These are phyloP conservation scores for Anser cygnoides DNA, from an alignment of 2,113 vertebrate genomes.

Conservation along the genomic window DNA sequence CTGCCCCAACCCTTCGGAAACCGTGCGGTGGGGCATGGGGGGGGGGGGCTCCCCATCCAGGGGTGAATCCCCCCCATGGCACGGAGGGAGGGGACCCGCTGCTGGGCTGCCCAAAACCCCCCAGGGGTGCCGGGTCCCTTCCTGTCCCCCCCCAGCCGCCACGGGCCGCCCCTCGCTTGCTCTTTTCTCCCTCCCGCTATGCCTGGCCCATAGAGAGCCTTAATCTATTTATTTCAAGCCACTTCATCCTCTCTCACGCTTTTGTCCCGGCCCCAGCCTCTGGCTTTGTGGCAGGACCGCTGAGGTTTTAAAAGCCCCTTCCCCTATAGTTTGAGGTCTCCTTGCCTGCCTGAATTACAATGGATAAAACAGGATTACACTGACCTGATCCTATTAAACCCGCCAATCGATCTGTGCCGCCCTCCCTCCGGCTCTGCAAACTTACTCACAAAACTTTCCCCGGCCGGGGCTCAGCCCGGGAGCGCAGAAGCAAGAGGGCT, in stretches of 20 bases:
- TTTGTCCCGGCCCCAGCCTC: conserved; percentile 72
- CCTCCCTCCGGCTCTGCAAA: conserved; percentile 65
- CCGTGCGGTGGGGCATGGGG: neutral
- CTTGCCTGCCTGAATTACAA: conserved; percentile 78
- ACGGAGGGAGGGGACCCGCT: neutral
- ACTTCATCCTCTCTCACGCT: conserved; percentile 71
- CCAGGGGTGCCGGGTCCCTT: neutral
- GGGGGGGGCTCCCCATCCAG: neutral
- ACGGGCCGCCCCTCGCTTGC: conserved; percentile 33
- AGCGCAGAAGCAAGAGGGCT: neutral
- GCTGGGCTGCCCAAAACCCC: neutral
- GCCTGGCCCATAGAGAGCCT: conserved; percentile 60
- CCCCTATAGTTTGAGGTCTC: conserved; percentile 74
- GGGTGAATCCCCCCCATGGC: rapidly evolving
- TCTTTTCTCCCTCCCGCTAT: conserved; percentile 58
- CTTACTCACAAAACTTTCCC: conserved; percentile 54
- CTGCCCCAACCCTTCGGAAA: conserved; percentile 19
- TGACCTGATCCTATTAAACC: conserved; percentile 81
- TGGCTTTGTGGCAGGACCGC: conserved; percentile 73
- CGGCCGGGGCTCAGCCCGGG: neutral
- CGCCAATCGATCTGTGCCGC: conserved; percentile 60
- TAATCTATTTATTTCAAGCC: conserved; percentile 85
- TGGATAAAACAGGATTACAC: conserved; percentile 83
- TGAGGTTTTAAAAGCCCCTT: conserved; percentile 71
- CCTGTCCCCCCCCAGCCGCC: neutral